Evolutionary conservation across 2,113 vertebrate species (phyloP).

Genomic region (Ascaphus truei): DNA sequence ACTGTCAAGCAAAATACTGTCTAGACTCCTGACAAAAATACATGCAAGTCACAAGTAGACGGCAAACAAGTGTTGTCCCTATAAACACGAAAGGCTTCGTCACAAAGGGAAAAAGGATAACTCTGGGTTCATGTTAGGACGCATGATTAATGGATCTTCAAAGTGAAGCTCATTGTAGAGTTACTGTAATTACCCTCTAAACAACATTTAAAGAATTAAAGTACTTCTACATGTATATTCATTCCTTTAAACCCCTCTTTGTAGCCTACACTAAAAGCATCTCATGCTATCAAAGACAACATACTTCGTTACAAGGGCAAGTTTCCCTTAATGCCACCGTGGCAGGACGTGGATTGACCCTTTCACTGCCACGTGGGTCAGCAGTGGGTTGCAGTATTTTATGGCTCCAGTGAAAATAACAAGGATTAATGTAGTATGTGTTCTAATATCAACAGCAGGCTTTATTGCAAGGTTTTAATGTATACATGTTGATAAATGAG

Average conservation of each 20-base stretch:
- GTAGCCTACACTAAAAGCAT: neutral
- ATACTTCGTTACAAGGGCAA: neutral
- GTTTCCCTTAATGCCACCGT: conserved; percentile 7
- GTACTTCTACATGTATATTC: neutral
- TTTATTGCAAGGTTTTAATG: neutral
- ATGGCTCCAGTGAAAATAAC: too few species aligned
- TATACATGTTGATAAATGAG: conserved; percentile 9
- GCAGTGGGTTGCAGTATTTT: too few species aligned
- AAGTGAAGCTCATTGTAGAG: neutral
- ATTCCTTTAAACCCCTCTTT: conserved; percentile 3
- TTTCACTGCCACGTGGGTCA: too few species aligned
- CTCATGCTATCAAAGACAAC: conserved; percentile 7
- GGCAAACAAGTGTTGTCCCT: conserved; percentile 15
- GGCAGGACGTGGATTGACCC: too few species aligned
- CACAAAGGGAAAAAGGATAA: neutral
- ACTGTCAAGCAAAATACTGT: conserved; percentile 9
- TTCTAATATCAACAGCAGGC: neutral
- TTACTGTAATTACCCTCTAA: conserved; percentile 29
- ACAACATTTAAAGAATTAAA: conserved; percentile 19
- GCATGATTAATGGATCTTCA: conserved; percentile 7
- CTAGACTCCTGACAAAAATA: conserved; percentile 21
- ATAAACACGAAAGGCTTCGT: neutral
- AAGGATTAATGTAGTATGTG: neutral
- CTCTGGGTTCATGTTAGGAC: conserved; percentile 18
- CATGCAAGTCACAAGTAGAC: neutral